Percentiles rank a stretch among this genome's conserved stretches.
These are phyloP conservation scores for Campylorhamphus procurvoides DNA, from an alignment of 2,113 vertebrate species.

Conservation along the genomic window DNA sequence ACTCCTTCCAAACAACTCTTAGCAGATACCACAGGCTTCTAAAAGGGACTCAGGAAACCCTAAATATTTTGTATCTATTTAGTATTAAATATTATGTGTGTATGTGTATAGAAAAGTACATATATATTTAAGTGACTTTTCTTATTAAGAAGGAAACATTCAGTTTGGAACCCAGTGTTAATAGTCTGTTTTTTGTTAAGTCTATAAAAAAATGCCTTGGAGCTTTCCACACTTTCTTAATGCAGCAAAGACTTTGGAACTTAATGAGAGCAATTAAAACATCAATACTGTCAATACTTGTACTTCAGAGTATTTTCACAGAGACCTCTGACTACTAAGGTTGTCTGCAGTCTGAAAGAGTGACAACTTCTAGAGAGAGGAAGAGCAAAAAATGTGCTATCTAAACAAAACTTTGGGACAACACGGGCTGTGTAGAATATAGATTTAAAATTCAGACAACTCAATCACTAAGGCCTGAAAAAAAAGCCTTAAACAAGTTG, in stretches of 20 bases:
- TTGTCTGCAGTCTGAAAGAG: neutral
- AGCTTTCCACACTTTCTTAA: neutral
- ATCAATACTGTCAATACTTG: constrained; percentile 16
- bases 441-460: neutral
- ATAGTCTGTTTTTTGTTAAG: neutral
- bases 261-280: constrained; percentile 50
- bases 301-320: constrained; percentile 6
- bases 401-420: neutral
- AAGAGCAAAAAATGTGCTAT: neutral
- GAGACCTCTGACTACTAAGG: neutral
- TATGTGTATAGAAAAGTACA: neutral
- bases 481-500: neutral
- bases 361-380: neutral
- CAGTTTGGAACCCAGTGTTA: neutral
- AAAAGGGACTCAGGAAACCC: neutral
- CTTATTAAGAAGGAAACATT: neutral
- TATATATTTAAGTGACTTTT: neutral
- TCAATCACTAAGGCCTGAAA: neutral
- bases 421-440: neutral
- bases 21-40: neutral
- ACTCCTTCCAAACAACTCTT: neutral
- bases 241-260: constrained; percentile 1
- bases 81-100: neutral
- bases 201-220: neutral
- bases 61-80: neutral